A percentile compares a stretch with the other conserved stretches of the same genome.
Conservation (phyloP, 2,888 invertebrate species). For the Drosophila yooni region DNA sequence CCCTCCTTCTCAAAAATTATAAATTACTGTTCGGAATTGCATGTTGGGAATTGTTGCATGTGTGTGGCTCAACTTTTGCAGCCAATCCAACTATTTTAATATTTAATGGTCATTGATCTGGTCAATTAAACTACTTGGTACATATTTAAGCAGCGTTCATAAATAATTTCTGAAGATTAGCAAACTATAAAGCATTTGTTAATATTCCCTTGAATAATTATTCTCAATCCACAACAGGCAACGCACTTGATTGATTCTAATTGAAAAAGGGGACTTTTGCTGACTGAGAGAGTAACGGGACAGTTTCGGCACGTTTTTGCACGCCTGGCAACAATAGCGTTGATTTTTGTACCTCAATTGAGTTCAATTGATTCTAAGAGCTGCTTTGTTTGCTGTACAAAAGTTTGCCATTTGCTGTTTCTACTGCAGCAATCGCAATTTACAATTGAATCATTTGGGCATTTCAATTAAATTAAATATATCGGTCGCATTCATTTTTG, state of each 20-base stretch:
- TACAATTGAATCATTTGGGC: conserved; percentile 1
- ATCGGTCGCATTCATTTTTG: conserved; percentile 5
- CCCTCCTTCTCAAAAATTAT: not conserved
- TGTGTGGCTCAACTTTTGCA: conserved; percentile 31
- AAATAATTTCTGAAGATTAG: conserved; percentile 11
- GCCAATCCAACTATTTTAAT: conserved; percentile 15
- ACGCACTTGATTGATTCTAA: conserved; percentile 42
- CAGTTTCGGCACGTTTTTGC: conserved; percentile 60
- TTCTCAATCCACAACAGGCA: not conserved
- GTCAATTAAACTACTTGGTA: conserved; percentile 8
- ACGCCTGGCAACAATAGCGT: conserved; percentile 57
- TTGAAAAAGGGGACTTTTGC: conserved; percentile 38
- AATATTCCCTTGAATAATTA: conserved; percentile 27
- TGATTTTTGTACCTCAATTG: conserved; percentile 59
- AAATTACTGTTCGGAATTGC: not conserved
- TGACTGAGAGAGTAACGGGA: not conserved
- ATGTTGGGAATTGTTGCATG: conserved; percentile 46
- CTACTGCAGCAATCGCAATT: conserved; percentile 12
- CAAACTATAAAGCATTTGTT: conserved; percentile 3
- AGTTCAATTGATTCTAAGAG: conserved; percentile 75
- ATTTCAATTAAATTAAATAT: conserved; percentile 24
- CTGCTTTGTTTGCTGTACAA: conserved; percentile 27
- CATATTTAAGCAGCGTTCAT: not conserved
- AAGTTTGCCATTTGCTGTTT: conserved; percentile 15
- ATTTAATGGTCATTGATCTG: conserved; percentile 44